Evolutionary conservation across 2,113 vertebrate species (phyloP).

Genomic region (Paramormyrops kingsleyae): DNA sequence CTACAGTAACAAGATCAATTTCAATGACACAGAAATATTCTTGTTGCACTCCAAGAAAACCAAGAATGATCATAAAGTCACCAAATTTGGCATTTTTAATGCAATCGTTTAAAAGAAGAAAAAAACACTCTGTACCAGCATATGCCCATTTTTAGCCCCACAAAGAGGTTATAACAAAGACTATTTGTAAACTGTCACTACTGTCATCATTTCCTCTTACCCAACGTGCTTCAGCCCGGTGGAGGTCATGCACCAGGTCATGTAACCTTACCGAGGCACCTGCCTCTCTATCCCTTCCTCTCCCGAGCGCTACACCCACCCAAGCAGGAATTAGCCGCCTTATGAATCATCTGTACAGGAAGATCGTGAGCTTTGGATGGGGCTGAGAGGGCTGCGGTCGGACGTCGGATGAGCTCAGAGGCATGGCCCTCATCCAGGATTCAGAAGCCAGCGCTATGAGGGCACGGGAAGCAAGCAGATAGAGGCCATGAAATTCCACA

Average conservation of each 20-base stretch:
- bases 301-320: constrained; percentile 3
- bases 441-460: constrained; percentile 34
- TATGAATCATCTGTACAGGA: constrained; percentile 38
- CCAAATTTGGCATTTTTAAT: neutral
- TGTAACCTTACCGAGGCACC: neutral
- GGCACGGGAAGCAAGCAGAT: constrained; percentile 10
- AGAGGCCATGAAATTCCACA: constrained; percentile 26
- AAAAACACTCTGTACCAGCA: neutral
- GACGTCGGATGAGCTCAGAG: constrained; percentile 47
- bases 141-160: neutral
- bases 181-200: neutral
- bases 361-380: constrained; percentile 32
- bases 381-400: constrained; percentile 28
- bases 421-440: constrained; percentile 56
- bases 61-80: neutral
- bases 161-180: constrained; percentile 1
- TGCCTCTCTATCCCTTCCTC: neutral
- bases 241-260: neutral
- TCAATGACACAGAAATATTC: neutral
- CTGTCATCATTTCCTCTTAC: constrained; percentile 3
- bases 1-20: neutral
- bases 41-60: neutral
- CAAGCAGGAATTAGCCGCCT: constrained; percentile 37
- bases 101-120: neutral
- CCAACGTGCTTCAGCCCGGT: neutral